Conservation (phyloP, 2,797 vertebrate species). For the Chelmon rostratus region DNA sequence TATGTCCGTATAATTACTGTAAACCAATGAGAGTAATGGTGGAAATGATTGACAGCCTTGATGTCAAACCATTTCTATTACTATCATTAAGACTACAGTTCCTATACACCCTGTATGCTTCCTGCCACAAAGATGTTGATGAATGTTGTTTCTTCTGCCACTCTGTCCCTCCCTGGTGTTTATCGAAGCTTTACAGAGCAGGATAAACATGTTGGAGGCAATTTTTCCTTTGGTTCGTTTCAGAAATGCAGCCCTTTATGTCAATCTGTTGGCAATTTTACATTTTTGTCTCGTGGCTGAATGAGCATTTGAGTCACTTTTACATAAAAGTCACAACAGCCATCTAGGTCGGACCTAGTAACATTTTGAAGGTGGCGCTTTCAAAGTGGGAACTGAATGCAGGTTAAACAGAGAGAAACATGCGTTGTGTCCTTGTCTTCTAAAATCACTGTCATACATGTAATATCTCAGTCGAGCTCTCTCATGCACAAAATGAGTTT, state of each 20-base stretch:
- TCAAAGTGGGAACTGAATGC: neutral
- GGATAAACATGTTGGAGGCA: neutral
- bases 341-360: neutral
- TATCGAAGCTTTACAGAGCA: neutral
- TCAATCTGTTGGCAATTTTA: neutral
- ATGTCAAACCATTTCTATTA: constrained; percentile 4
- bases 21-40: constrained; percentile 14
- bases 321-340: neutral
- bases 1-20: constrained; percentile 13
- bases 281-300: neutral
- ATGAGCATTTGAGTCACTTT: neutral
- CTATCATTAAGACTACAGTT: constrained; percentile 15
- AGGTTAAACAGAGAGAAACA: neutral
- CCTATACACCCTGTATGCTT: constrained; percentile 12
- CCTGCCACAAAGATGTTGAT: constrained; percentile 9
- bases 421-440: neutral
- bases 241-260: neutral
- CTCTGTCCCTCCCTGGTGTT: neutral
- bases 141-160: constrained; percentile 4
- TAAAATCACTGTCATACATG: neutral
- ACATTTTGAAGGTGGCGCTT: neutral
- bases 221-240: neutral
- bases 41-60: constrained; percentile 29
- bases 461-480: neutral
- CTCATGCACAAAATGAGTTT: neutral